phyloP scores from a whole-genome alignment of 2,888 invertebrate genomes.

The Archips crataeganus region DNA sequence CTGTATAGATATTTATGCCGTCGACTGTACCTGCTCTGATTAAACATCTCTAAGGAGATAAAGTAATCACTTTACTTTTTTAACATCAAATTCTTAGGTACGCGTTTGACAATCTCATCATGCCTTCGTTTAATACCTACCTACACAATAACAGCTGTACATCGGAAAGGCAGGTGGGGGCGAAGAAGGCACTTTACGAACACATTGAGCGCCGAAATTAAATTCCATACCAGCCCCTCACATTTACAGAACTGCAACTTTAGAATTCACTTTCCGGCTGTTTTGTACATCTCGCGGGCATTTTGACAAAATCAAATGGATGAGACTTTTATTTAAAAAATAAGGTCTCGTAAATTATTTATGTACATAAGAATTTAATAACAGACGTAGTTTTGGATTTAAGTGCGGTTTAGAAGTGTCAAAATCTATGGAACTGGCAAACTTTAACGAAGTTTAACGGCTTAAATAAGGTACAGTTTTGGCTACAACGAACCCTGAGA shows the following conservation, averaged over 20 bases:
- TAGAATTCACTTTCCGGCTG: conserved; percentile 57
- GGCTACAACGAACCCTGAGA: background rate
- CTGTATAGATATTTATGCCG: too few species aligned
- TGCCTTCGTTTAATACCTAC: conserved; percentile 16
- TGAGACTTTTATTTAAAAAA: background rate
- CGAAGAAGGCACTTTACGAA: conserved; percentile 40
- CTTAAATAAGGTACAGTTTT: too few species aligned
- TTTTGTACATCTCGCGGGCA: conserved; percentile 49
- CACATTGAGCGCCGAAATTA: conserved; percentile 57
- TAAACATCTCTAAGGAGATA: too few species aligned
- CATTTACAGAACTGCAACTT: conserved; percentile 59
- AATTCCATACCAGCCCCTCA: conserved; percentile 66
- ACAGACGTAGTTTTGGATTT: too few species aligned
- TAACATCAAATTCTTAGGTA: background rate
- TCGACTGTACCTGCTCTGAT: too few species aligned
- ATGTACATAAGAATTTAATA: background rate
- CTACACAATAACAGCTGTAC: conserved; percentile 37
- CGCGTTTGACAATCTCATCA: conserved; percentile 34
- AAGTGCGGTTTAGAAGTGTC: too few species aligned
- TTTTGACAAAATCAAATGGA: background rate
- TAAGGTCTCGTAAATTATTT: background rate
- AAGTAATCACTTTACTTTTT: too few species aligned
- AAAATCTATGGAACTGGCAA: too few species aligned
- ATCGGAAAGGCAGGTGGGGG: conserved; percentile 29
- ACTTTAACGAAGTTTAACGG: too few species aligned